Evolutionary conservation across 2,113 vertebrate genomes (phyloP).

Genomic region (Ptilonorhynchus violaceus): DNA sequence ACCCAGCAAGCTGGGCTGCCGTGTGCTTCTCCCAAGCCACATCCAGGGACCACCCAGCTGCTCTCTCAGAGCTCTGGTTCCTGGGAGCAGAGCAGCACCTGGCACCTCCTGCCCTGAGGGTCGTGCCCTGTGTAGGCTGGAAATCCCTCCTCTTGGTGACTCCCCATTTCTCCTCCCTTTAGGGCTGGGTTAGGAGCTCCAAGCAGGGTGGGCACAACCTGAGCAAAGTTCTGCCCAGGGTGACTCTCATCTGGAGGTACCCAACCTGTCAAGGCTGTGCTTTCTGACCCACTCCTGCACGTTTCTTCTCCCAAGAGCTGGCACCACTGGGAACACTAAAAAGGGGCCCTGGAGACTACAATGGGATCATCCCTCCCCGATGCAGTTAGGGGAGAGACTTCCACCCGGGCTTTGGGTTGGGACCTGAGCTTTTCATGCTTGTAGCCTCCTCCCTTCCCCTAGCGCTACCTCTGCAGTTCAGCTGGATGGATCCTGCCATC

Average conservation of each 20-base stretch:
- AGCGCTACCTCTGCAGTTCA: background rate
- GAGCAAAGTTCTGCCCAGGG: background rate
- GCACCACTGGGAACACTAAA: background rate
- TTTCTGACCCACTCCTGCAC: background rate
- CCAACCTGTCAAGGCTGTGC: fast-evolving
- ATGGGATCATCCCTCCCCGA: fast-evolving
- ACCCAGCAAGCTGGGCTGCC: background rate
- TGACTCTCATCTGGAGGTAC: background rate
- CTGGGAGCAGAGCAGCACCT: background rate
- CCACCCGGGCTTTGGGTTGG: background rate
- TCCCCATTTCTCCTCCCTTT: background rate
- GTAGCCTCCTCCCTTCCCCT: background rate
- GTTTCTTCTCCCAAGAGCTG: background rate
- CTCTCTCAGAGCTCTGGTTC: fast-evolving
- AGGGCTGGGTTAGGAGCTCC: background rate
- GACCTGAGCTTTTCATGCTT: background rate
- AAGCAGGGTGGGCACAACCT: background rate
- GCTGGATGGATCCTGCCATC: background rate
- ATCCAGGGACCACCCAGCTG: background rate
- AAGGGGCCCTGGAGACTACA: background rate
- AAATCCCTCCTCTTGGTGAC: background rate
- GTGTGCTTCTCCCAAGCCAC: fast-evolving
- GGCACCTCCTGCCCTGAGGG: background rate
- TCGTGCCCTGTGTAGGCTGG: background rate
- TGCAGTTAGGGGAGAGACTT: background rate